Evolutionary conservation across 2,113 vertebrate genomes (phyloP).

Genomic region (Hipposideros armiger): DNA sequence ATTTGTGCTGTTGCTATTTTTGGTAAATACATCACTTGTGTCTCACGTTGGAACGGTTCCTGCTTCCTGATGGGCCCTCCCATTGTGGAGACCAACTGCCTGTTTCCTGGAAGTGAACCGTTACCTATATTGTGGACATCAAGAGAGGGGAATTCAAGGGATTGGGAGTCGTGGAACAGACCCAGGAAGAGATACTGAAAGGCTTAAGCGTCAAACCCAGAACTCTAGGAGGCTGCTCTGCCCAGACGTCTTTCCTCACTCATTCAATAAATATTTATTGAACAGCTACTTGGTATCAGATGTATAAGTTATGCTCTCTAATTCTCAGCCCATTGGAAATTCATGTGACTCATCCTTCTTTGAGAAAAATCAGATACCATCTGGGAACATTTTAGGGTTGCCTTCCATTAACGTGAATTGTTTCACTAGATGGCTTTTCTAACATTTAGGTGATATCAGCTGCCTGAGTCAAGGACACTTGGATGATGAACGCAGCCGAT

Average conservation of each 20-base stretch:
- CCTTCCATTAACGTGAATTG: not conserved
- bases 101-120: not conserved
- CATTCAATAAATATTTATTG: not conserved
- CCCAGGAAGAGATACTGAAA: not conserved
- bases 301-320: not conserved
- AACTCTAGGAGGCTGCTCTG: not conserved
- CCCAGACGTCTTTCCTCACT: not conserved
- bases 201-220: not conserved
- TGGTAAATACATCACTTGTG: not conserved
- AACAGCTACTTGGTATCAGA: not conserved
- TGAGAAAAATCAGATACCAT: not conserved
- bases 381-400: not conserved
- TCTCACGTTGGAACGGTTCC: not conserved
- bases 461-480: not conserved
- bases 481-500: rapidly evolving
- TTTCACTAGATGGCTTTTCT: not conserved
- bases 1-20: not conserved
- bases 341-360: not conserved
- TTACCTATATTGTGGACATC: too few relatives aligned
- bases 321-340: not conserved
- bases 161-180: not conserved
- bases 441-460: not conserved
- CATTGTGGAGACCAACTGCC: not conserved
- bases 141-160: not conserved
- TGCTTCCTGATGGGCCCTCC: not conserved